Evolutionary conservation across 2,797 vertebrate genomes (phyloP), one percentile per base, ranked within the genome.

Genomic region (Ataeniobius toweri): DNA sequence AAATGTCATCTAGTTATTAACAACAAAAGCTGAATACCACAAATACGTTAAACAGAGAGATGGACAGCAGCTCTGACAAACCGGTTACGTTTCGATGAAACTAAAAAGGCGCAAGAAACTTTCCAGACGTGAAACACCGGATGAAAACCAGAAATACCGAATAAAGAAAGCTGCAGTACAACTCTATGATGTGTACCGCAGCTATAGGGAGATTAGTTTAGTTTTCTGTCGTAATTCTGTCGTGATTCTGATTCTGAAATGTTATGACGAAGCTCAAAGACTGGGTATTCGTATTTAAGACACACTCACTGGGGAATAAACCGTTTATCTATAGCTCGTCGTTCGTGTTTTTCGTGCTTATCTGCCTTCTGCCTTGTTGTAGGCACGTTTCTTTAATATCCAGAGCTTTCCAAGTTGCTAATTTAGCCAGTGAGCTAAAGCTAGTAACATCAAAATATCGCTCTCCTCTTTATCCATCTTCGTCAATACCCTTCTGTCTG

Each of bases 401-500:
- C 4, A 68, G 73, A 75, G 81, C 18, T 71, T 81, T 75, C 75
- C 77, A 76, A 78, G 76, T 63, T 77, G 91, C 86, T 91, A 90
- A 90, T 92, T 67, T 89, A 89, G 90, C 91, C 39, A 5, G 14
- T 7, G 36, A 79, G 92, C 91, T 93, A 91, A 71, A 85, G 90
- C 88, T 92, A 89, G 74, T 82, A 76, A 5, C 83, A 61, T 46
- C 61, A 83, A 77, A 92, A 20, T 63, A 63, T 83, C 78, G 71
- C 63, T 79, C 36, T 36, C 84, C 84, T 81, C 71, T 88, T 84
- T 86, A 80, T 86, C 88, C 85, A 91, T 93, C 90, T 90, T 80
- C 86, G 86, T 86, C 88, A 77, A 77, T 93, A 91, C 84, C 90
- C 84, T 92, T 92, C 89, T 90, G 84, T 85, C 87, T 89, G 79